These are phyloP conservation scores for Thymelicus acteon DNA, from an alignment of 2,888 invertebrate species.

Conservation along the genomic window DNA sequence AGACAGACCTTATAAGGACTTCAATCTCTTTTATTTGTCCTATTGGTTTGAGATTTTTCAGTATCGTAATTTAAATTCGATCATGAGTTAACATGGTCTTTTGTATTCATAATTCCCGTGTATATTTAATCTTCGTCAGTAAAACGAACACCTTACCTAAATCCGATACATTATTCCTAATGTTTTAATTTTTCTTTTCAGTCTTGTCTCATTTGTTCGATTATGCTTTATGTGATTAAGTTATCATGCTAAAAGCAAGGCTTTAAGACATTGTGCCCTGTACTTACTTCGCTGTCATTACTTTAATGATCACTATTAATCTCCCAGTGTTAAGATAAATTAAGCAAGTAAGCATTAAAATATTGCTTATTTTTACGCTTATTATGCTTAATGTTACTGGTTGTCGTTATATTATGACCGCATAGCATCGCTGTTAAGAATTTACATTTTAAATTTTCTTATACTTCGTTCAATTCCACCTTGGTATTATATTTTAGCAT, in stretches of 20 bases:
- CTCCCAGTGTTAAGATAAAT: conserved; percentile 33
- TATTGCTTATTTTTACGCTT: conserved; percentile 22
- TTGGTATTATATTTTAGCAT: not conserved
- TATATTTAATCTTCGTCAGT: conserved; percentile 10
- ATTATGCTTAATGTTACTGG: conserved; percentile 19
- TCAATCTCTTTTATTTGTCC: too few relatives aligned
- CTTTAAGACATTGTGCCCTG: conserved; percentile 16
- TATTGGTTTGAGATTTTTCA: too few relatives aligned
- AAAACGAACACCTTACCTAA: conserved; percentile 10
- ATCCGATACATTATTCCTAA: conserved; percentile 11
- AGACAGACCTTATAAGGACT: too few relatives aligned
- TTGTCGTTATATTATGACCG: conserved; percentile 13
- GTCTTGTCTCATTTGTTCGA: conserved; percentile 34
- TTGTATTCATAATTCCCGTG: too few relatives aligned
- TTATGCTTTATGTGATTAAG: conserved; percentile 36
- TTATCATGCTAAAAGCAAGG: conserved; percentile 30
- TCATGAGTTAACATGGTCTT: too few relatives aligned
- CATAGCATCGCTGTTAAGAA: not conserved
- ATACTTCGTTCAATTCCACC: not conserved
- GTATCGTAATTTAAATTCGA: too few relatives aligned
- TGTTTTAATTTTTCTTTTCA: conserved; percentile 26
- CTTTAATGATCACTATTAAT: conserved; percentile 32
- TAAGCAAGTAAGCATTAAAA: conserved; percentile 27
- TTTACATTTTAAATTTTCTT: conserved; percentile 4
- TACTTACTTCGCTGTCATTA: conserved; percentile 27